Evolutionary conservation across 1,140 invertebrate species (phyloP).

Genomic region (Drosophila parvula): DNA sequence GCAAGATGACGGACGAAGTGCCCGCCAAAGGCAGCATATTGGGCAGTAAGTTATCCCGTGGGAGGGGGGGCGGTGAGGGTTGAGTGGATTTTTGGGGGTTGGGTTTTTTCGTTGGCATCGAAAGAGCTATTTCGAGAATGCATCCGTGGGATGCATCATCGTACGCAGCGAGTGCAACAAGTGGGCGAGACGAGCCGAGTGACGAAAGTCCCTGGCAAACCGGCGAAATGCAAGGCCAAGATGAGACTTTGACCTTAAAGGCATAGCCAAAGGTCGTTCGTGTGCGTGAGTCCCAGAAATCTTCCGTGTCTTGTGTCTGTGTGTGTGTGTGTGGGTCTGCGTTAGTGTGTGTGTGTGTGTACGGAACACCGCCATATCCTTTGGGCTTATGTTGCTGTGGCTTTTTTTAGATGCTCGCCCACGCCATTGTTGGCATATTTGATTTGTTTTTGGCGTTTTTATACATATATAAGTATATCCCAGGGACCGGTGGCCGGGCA

Average conservation of each 20-base stretch:
- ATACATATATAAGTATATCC: constrained; percentile 9
- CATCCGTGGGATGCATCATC: constrained; percentile 58
- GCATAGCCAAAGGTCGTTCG: constrained; percentile 66
- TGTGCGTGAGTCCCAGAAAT: constrained; percentile 31
- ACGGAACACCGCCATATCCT: constrained; percentile 49
- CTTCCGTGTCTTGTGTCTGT: constrained; percentile 11
- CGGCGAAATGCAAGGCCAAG: constrained; percentile 23
- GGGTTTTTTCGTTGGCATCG: not conserved
- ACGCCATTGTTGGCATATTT: constrained; percentile 24
- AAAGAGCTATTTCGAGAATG: constrained; percentile 50
- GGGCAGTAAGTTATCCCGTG: constrained; percentile 75
- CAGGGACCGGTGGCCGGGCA: constrained; percentile 28
- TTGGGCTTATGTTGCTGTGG: constrained; percentile 43
- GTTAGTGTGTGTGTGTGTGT: constrained; percentile 8
- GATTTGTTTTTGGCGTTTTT: constrained; percentile 51
- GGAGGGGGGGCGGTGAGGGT: too few relatives aligned
- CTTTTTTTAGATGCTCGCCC: constrained; percentile 61
- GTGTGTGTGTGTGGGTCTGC: constrained; percentile 2
- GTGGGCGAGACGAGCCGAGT: constrained; percentile 35
- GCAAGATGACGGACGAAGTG: constrained; percentile 74
- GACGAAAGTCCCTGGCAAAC: constrained; percentile 31
- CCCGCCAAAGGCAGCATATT: constrained; percentile 77
- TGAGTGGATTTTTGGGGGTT: not conserved
- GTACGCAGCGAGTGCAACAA: constrained; percentile 63
- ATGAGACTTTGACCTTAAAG: constrained; percentile 69